Base-by-base conservation (phyloP, 2,113 vertebrate genomes). In the Rhea pennata region DNA sequence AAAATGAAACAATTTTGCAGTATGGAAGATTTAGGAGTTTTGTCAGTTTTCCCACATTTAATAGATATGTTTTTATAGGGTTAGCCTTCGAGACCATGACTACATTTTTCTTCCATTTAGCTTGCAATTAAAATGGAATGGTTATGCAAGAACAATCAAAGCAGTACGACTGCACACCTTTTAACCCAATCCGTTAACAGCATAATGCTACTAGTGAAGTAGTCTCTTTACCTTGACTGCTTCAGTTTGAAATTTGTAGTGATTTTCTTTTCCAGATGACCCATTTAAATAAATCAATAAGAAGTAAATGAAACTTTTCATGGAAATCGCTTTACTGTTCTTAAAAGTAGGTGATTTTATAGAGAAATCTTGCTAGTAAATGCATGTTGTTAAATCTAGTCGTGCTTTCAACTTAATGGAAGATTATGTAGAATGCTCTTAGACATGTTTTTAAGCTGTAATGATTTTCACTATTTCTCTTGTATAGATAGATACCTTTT, bases 261-360 rank as follows among this genome's bases (percentile, higher is more conserved):
- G 75, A 50, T 83, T 87, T 92, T 81, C 58, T 71, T 77, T 88
- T 69, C 69, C 48, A 10, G 46, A 51, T 78, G 53, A 88, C 31
- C 81, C 46, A 73, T 54, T 76, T 54, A 87, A 95, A 88, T 71
- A 61, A 96, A 84, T 89, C 73, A 93, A 58, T 87, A 54, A 95
- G 71, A 84, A 96, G 66, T 61, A 65, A 94, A 87, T 74, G 7
- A 94, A 84, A 77, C 56, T 89, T 48, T 59, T 64, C 50, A 12
- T 31, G 33, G 74, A 81, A 97, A 72, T 56, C 22, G n/a, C 33
- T 85, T 92, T 92, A 82, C 64, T 76, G 2, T 50, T 81, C 42
- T 86, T 94, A 44, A 87, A 87, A 93, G 81, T 67, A 11, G 75
- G 16, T 78, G 42, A 17, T 94, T 96, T 95, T 77, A 42, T 16